A percentile compares a stretch with the other conserved stretches of the same genome.
Conservation (phyloP, 1,140 invertebrate species). For the Scaptodrosophila lebanonensis region DNA sequence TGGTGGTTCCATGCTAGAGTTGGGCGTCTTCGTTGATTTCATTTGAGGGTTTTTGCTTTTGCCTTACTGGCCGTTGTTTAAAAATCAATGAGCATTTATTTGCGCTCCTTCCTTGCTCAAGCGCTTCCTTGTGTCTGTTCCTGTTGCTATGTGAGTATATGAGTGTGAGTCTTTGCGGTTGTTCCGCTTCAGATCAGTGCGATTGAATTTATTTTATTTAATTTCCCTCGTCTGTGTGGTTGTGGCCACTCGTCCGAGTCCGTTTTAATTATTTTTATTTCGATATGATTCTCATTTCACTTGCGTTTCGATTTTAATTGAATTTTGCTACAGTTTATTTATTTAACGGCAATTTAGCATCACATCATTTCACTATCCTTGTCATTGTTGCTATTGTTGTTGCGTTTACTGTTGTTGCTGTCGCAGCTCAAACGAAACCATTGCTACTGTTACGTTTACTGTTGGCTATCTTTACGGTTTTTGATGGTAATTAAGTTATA, state of each 20-base stretch:
- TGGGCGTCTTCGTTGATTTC: conserved; percentile 58
- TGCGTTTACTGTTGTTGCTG: conserved; percentile 1
- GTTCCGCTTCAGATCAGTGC: not conserved
- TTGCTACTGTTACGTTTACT: conserved; percentile 8
- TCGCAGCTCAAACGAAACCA: conserved; percentile 27
- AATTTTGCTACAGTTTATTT: conserved; percentile 42
- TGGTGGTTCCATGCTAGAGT: conserved; percentile 57
- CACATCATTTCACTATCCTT: conserved; percentile 37
- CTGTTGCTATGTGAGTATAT: too few species aligned
- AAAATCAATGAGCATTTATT: too few species aligned
- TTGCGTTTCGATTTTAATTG: conserved; percentile 26
- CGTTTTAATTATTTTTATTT: conserved; percentile 37
- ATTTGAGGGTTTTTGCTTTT: conserved; percentile 14
- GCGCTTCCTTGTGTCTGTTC: too few species aligned
- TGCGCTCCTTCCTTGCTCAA: too few species aligned
- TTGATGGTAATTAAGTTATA: conserved; percentile 48
- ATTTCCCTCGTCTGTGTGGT: conserved; percentile 5
- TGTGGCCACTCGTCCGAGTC: too few species aligned
- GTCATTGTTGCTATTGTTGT: conserved; percentile 12
- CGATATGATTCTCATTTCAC: conserved; percentile 19
- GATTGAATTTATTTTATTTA: conserved; percentile 2
- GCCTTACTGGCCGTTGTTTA: too few species aligned
- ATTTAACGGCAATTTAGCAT: conserved; percentile 36
- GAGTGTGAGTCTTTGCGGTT: not conserved
- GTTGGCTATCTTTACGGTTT: conserved; percentile 20